Conservation (phyloP, 2,113 vertebrate species). For the Pimephales promelas region DNA sequence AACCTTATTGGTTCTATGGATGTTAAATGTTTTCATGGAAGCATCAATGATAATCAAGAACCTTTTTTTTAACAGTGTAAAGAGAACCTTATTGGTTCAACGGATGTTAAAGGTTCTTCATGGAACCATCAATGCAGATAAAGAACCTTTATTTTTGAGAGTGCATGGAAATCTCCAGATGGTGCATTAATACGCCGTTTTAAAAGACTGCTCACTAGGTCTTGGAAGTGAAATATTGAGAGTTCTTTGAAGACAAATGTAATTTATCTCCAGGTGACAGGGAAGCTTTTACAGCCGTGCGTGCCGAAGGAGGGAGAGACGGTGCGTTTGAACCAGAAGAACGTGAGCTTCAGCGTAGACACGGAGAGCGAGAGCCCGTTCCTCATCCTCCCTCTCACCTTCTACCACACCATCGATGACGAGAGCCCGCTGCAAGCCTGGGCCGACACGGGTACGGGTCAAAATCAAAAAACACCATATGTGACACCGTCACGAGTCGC, state of each 20-base stretch:
- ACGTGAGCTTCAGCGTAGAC: constrained; percentile 93
- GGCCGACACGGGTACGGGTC: constrained; percentile 74
- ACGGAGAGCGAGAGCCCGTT: constrained; percentile 93
- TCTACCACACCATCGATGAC: constrained; percentile 90
- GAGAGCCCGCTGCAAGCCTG: constrained; percentile 83
- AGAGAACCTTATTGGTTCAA: no score
- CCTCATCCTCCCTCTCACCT: constrained; percentile 93
- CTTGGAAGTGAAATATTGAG: not conserved
- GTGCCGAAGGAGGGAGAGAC: constrained; percentile 90
- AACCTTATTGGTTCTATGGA: no score
- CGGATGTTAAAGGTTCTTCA: no score
- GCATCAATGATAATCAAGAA: no score
- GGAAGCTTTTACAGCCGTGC: constrained; percentile 91
- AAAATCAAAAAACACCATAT: not conserved
- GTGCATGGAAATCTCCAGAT: no score
- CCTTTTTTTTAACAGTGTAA: no score
- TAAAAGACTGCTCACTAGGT: no score
- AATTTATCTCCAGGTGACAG: constrained; percentile 76
- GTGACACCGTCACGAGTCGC: no score
- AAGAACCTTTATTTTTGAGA: no score
- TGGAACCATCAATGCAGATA: no score
- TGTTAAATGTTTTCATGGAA: no score
- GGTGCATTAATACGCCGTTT: no score
- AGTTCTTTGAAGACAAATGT: not conserved
- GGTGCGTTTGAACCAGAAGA: constrained; percentile 89